phyloP scores from a whole-genome alignment of 1,140 invertebrate species.

The Limonius californicus region DNA sequence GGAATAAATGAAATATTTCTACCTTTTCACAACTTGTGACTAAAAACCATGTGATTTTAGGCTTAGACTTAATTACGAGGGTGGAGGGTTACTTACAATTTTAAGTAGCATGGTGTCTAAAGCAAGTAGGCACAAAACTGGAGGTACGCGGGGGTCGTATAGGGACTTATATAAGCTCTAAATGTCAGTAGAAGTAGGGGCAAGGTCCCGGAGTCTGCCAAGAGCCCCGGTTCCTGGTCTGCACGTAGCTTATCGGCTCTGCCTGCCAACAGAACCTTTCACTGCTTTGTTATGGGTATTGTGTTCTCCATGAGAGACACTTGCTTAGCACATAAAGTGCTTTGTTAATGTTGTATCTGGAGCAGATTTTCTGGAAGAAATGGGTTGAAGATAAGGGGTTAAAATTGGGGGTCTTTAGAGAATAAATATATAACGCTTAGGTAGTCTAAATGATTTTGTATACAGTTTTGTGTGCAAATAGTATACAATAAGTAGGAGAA shows the following conservation, averaged over 20 bases:
- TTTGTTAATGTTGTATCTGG: too few species aligned
- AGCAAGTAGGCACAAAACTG: conserved; percentile 35
- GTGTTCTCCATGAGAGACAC: neutral
- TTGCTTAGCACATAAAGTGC: too few species aligned
- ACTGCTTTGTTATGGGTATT: conserved; percentile 3
- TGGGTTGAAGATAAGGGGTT: too few species aligned
- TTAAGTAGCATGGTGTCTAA: conserved; percentile 30
- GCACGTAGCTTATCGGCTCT: neutral
- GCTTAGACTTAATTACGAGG: neutral
- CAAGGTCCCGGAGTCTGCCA: conserved; percentile 35
- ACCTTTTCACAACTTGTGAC: too few species aligned
- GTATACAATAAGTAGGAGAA: too few species aligned
- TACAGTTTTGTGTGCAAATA: too few species aligned
- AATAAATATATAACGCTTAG: too few species aligned
- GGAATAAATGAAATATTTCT: too few species aligned
- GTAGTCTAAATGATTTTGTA: too few species aligned
- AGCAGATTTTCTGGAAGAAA: too few species aligned
- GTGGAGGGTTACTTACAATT: conserved; percentile 12
- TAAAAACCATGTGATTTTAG: too few species aligned
- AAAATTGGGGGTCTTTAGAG: too few species aligned
- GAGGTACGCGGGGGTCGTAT: conserved; percentile 38
- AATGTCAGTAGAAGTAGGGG: conserved; percentile 30
- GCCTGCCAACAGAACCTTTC: conserved; percentile 8
- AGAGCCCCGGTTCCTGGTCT: conserved; percentile 17
- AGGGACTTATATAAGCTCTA: conserved; percentile 38